phyloP scores from a whole-genome alignment of 1,140 invertebrate species.

The Aporrectodea caliginosa region DNA sequence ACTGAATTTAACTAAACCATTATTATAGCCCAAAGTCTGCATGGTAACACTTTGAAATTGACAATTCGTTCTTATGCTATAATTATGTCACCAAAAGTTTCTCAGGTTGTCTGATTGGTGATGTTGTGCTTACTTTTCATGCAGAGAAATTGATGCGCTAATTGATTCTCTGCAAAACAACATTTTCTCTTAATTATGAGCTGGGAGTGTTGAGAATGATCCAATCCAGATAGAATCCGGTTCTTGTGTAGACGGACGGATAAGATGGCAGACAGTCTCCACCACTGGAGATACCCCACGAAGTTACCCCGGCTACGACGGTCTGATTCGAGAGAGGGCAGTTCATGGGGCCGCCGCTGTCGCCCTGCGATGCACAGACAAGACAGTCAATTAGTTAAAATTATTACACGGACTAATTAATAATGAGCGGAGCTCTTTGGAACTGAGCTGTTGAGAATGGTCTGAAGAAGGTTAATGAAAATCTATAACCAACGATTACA shows the following conservation, averaged over 20 bases:
- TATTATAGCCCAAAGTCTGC: too few relatives aligned
- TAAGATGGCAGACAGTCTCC: constrained; percentile 72
- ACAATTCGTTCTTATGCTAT: too few relatives aligned
- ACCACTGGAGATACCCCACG: constrained; percentile 82
- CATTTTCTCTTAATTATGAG: too few relatives aligned
- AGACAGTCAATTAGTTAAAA: neutral
- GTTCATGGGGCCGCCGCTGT: constrained; percentile 88
- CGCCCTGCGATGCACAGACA: constrained; percentile 64
- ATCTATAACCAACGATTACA: too few relatives aligned
- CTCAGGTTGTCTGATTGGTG: too few relatives aligned
- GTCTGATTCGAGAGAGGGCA: constrained; percentile 40
- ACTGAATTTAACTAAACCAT: too few relatives aligned
- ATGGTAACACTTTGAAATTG: too few relatives aligned
- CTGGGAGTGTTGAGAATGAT: constrained; percentile 55
- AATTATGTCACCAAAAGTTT: too few relatives aligned
- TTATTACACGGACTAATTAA: neutral
- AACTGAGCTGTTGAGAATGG: neutral
- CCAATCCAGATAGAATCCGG: constrained; percentile 84
- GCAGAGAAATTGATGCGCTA: too few relatives aligned
- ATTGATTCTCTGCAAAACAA: too few relatives aligned
- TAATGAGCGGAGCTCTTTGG: neutral
- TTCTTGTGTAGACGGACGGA: constrained; percentile 74
- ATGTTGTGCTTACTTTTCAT: too few relatives aligned
- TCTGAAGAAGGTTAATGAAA: too few relatives aligned
- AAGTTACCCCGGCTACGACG: constrained; percentile 79